These are phyloP conservation scores for Dichetophora obliterata DNA, from an alignment of 2,888 invertebrate species.

Conservation along the genomic window DNA sequence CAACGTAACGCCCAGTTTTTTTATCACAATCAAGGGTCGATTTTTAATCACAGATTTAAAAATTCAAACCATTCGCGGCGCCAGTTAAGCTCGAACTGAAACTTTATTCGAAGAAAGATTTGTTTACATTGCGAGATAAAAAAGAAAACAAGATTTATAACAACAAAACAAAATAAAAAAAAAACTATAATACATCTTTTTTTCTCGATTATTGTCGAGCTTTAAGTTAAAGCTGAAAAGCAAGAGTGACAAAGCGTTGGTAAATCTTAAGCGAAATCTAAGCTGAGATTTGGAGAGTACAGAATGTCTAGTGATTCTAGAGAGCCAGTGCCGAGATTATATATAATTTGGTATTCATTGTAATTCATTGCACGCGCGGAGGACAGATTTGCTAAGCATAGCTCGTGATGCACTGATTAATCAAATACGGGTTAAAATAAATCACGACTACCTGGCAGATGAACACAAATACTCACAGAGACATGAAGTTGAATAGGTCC, in stretches of 20 bases:
- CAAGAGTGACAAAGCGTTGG: background rate
- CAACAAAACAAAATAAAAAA: background rate
- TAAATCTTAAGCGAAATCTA: too few relatives aligned
- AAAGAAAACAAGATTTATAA: background rate
- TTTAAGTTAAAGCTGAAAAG: background rate
- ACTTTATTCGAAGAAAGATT: conserved; percentile 33
- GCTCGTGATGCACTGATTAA: too few relatives aligned
- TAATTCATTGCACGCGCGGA: too few relatives aligned
- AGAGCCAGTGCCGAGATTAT: too few relatives aligned
- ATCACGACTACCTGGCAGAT: background rate
- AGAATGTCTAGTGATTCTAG: too few relatives aligned
- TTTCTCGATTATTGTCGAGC: too few relatives aligned
- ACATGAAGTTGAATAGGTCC: background rate
- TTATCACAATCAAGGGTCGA: background rate
- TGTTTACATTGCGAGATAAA: conserved; percentile 44
- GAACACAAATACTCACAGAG: background rate
- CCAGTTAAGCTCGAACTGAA: conserved; percentile 39
- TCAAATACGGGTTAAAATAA: too few relatives aligned
- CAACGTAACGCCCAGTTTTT: background rate
- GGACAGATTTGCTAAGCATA: too few relatives aligned
- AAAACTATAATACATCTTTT: background rate
- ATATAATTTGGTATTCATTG: too few relatives aligned
- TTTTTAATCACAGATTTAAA: background rate
- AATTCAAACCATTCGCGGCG: conserved; percentile 28
- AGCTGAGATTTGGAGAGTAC: too few relatives aligned